A percentile compares a stretch with the other conserved stretches of the same genome.
Evolutionary conservation across 2,888 invertebrate genomes (phyloP).

Genomic region (Heliconius ethilla): DNA sequence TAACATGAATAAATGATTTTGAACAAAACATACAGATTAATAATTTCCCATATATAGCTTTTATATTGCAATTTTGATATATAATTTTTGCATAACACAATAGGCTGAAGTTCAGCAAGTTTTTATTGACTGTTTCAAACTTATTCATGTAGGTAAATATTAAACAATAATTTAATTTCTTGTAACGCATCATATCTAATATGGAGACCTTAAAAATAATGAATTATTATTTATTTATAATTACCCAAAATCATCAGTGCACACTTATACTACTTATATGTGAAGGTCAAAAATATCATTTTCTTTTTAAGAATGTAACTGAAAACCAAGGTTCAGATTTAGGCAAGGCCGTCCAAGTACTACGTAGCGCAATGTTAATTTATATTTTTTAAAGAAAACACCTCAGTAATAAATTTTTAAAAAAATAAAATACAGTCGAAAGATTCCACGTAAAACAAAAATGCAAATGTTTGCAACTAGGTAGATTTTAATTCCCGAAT

Average conservation of each 20-base stretch:
- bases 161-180: background rate
- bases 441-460: background rate
- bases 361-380: no score
- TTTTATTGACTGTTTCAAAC: background rate
- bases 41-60: background rate
- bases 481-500: background rate
- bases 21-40: background rate
- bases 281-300: background rate
- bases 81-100: background rate
- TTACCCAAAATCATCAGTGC: conserved; percentile 16
- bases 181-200: conserved; percentile 10
- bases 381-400: background rate
- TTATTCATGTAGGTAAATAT: conserved; percentile 1
- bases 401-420: no score
- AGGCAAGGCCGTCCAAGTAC: no score
- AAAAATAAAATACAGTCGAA: background rate
- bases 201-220: conserved; percentile 4
- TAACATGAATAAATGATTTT: background rate
- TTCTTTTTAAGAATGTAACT: background rate
- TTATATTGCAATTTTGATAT: background rate
- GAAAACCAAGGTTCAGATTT: background rate
- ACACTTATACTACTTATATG: background rate
- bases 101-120: background rate
- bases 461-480: background rate
- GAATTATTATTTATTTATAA: background rate